Conservation (phyloP, 2,888 invertebrate species). For the Apamea crenata region DNA sequence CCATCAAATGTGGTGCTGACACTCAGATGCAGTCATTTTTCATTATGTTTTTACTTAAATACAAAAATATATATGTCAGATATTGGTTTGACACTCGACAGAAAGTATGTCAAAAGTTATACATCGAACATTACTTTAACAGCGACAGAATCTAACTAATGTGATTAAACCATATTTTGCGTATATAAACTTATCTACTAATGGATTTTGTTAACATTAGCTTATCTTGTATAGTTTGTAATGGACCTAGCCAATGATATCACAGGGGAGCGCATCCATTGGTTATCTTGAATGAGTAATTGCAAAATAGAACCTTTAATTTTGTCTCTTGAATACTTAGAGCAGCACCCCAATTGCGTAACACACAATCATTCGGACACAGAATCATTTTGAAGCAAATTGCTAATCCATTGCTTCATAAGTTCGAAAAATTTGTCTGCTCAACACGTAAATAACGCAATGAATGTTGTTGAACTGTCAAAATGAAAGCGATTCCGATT, state of each 20-base stretch:
- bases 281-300: neutral
- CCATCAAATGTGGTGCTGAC: neutral
- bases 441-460: too few relatives aligned
- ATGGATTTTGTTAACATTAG: conserved; percentile 9
- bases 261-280: neutral
- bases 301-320: neutral
- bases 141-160: conserved; percentile 4
- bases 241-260: conserved; percentile 1
- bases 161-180: conserved; percentile 7
- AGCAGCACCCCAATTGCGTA: too few relatives aligned
- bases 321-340: neutral
- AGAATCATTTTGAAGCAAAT: too few relatives aligned
- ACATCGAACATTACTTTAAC: neutral
- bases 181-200: neutral
- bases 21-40: neutral
- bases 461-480: too few relatives aligned
- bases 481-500: too few relatives aligned
- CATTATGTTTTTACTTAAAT: neutral
- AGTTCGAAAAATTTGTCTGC: too few relatives aligned
- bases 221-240: conserved; percentile 10
- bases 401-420: too few relatives aligned
- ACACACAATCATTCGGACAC: too few relatives aligned
- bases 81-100: neutral
- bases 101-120: neutral
- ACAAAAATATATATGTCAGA: neutral